Conservation (phyloP, 2,113 vertebrate species). For the Protobothrops flavoviridis region DNA sequence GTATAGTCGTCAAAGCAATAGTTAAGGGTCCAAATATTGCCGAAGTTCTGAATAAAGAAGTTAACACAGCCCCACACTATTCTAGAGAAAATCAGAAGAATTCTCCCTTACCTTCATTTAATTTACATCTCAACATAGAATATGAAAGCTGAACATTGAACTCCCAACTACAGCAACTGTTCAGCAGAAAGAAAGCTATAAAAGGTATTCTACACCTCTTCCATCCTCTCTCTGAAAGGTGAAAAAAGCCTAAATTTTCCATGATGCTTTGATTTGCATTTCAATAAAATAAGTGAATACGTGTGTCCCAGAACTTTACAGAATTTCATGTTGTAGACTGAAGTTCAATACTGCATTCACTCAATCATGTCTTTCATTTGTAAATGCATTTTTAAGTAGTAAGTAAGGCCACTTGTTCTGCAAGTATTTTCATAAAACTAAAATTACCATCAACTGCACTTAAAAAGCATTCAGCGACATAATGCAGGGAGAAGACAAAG, state of each 20-base stretch:
- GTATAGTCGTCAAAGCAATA: background rate
- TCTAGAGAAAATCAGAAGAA: background rate
- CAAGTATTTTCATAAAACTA: background rate
- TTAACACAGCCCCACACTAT: background rate
- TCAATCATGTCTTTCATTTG: background rate
- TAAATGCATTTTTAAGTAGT: background rate
- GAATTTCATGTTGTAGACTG: background rate
- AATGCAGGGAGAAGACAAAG: background rate
- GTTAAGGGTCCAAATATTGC: background rate
- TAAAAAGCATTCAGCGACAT: background rate
- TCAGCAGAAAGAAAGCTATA: background rate
- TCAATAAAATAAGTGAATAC: slow-evolving; percentile 20
- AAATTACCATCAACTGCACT: background rate
- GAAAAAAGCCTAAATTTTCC: background rate
- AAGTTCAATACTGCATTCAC: background rate
- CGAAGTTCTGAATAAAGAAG: background rate
- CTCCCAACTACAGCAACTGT: background rate
- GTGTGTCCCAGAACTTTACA: background rate
- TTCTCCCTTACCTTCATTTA: background rate
- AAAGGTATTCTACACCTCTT: background rate
- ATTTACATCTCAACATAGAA: slow-evolving; percentile 28
- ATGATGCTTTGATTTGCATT: slow-evolving; percentile 28
- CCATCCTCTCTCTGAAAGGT: background rate
- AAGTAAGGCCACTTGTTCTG: background rate
- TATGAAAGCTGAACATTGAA: background rate